Conservation (phyloP, 2,797 vertebrate genomes). For the Rhinichthys osculus region DNA sequence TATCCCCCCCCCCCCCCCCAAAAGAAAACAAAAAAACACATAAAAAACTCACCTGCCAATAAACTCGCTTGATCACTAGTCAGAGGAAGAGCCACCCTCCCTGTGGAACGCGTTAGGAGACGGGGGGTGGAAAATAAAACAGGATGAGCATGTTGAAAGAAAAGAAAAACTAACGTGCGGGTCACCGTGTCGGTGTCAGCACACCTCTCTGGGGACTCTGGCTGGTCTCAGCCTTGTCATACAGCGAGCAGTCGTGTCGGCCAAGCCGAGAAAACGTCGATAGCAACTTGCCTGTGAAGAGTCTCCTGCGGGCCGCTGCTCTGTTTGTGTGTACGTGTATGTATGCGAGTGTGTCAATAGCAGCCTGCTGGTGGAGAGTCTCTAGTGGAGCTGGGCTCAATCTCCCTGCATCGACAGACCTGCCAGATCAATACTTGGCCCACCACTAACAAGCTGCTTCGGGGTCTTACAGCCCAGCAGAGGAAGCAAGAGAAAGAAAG, state of each 20-base stretch:
- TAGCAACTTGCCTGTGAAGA: constrained; percentile 97
- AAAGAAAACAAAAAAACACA: neutral
- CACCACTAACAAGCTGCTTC: constrained; percentile 99
- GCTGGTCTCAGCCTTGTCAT: constrained; percentile 95
- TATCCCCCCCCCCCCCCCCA: neutral
- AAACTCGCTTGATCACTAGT: constrained; percentile 89
- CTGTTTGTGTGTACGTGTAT: constrained; percentile 63
- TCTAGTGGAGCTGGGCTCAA: constrained; percentile 99
- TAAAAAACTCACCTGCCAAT: constrained; percentile 83
- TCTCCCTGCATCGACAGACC: constrained; percentile 99
- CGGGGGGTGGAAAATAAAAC: constrained; percentile 52
- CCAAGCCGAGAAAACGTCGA: constrained; percentile 85
- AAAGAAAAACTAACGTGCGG: constrained; percentile 89
- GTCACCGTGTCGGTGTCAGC: constrained; percentile 90
- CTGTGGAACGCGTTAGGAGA: constrained; percentile 67
- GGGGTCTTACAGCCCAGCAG: constrained; percentile 91
- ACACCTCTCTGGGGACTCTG: constrained; percentile 87
- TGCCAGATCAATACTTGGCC: constrained; percentile 99
- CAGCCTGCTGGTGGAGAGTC: constrained; percentile 97
- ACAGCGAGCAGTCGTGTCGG: constrained; percentile 83
- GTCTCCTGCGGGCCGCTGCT: constrained; percentile 99
- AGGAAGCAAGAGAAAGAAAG: constrained; percentile 81
- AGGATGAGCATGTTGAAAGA: constrained; percentile 90
- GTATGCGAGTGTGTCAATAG: constrained; percentile 84
- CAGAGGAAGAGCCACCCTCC: constrained; percentile 80